Evolutionary conservation across 2,888 invertebrate species (phyloP).

Genomic region (Plutella xylostella): DNA sequence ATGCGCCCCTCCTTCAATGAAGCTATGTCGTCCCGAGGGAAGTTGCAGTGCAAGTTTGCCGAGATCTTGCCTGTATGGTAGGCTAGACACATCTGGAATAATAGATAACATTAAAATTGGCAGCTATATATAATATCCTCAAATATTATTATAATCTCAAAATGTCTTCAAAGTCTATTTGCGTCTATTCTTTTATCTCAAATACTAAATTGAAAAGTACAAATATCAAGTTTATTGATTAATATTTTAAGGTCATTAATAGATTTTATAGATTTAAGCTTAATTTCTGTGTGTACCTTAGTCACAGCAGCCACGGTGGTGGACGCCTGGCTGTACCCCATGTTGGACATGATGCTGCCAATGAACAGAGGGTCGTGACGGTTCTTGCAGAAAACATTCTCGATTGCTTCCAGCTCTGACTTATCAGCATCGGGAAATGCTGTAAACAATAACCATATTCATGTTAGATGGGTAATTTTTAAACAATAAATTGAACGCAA

Average conservation of each 20-base stretch:
- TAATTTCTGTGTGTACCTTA: conserved; percentile 43
- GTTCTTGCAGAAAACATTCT: conserved; percentile 62
- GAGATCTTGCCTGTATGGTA: conserved; percentile 77
- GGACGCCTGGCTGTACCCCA: conserved; percentile 28
- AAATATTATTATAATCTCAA: too few relatives aligned
- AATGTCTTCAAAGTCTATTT: too few relatives aligned
- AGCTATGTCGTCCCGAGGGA: conserved; percentile 62
- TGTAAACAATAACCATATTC: neutral
- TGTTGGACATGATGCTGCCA: conserved; percentile 46
- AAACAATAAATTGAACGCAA: neutral
- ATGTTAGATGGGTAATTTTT: too few relatives aligned
- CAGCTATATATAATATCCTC: too few relatives aligned
- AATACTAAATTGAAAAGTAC: too few relatives aligned
- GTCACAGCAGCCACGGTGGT: conserved; percentile 44
- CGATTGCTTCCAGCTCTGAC: conserved; percentile 71
- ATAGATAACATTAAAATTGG: neutral
- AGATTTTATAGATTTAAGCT: too few relatives aligned
- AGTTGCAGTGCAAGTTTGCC: conserved; percentile 77
- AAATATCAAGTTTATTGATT: too few relatives aligned
- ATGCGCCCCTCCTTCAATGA: conserved; percentile 64
- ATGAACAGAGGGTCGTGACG: conserved; percentile 69
- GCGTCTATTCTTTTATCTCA: too few relatives aligned
- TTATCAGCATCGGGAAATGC: conserved; percentile 68
- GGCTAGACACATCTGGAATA: conserved; percentile 60
- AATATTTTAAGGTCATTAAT: too few relatives aligned